Percentiles rank a stretch among this genome's conserved stretches.
Conservation (phyloP, 1,140 invertebrate genomes). For the Heliconius melpomene region DNA sequence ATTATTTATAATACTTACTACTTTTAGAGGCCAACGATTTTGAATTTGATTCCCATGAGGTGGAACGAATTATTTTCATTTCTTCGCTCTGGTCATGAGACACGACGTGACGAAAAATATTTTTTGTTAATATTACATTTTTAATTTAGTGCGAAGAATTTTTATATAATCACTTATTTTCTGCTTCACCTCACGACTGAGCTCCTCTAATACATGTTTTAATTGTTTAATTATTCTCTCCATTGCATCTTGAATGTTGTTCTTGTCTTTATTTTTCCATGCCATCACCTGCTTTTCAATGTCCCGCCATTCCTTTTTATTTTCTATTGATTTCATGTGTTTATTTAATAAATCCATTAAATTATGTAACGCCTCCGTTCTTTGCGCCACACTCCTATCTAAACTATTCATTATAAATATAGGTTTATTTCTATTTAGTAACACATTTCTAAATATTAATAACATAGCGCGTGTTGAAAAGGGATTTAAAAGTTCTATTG, state of each 20-base stretch:
- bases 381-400: conserved; percentile 33
- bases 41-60: no score
- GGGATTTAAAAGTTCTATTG: conserved; percentile 30
- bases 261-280: conserved; percentile 33
- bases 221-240: conserved; percentile 22
- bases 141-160: neutral
- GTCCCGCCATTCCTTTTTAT: conserved; percentile 39
- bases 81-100: no score
- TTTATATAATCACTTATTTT: conserved; percentile 12
- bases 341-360: conserved; percentile 44
- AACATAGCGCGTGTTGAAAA: conserved; percentile 34
- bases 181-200: conserved; percentile 9
- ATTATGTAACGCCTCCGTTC: conserved; percentile 45
- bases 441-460: conserved; percentile 41
- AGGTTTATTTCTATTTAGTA: conserved; percentile 45
- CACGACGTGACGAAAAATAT: neutral
- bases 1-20: no score
- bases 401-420: conserved; percentile 31
- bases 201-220: conserved; percentile 10
- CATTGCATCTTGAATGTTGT: neutral
- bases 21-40: no score
- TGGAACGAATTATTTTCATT: no score
- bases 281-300: conserved; percentile 33
- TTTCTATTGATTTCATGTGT: conserved; percentile 25
- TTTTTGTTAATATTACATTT: neutral